Percentiles rank a stretch among this genome's conserved stretches.
phyloP scores from a whole-genome alignment of 2,113 vertebrate genomes.

The Pteronura brasiliensis region DNA sequence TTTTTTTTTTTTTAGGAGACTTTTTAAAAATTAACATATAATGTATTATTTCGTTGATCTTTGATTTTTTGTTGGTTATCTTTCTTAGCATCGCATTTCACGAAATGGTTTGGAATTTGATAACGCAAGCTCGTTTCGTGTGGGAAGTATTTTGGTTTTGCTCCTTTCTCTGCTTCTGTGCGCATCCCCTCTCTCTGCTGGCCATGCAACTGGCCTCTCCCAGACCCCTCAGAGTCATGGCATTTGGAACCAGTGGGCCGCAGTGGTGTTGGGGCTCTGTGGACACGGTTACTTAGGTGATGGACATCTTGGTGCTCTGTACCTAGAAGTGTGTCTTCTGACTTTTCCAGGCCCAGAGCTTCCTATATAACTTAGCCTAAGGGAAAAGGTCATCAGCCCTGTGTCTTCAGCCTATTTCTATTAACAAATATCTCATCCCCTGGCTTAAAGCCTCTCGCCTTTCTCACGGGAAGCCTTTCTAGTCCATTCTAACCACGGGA shows the following conservation, averaged over 20 bases:
- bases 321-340: not conserved
- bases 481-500: not conserved
- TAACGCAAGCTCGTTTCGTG: not conserved
- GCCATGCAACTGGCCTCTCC: not conserved
- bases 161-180: not conserved
- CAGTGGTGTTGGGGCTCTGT: not conserved
- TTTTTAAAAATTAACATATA: too few relatives aligned
- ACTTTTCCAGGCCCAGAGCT: not conserved
- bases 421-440: not conserved
- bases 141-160: not conserved
- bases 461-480: not conserved
- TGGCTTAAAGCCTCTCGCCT: not conserved
- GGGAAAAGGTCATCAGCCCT: not conserved
- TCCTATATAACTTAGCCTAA: not conserved
- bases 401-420: not conserved
- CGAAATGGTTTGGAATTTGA: not conserved
- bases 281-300: accelerated
- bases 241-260: accelerated
- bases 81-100: not conserved
- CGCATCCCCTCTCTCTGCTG: not conserved
- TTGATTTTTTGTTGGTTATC: not conserved
- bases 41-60: too few relatives aligned
- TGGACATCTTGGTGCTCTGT: not conserved
- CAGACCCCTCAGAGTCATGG: not conserved
- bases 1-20: not conserved